Percentiles rank a stretch among this genome's conserved stretches.
Evolutionary conservation across 2,113 vertebrate genomes (phyloP).

Genomic region (Fukomys damarensis): DNA sequence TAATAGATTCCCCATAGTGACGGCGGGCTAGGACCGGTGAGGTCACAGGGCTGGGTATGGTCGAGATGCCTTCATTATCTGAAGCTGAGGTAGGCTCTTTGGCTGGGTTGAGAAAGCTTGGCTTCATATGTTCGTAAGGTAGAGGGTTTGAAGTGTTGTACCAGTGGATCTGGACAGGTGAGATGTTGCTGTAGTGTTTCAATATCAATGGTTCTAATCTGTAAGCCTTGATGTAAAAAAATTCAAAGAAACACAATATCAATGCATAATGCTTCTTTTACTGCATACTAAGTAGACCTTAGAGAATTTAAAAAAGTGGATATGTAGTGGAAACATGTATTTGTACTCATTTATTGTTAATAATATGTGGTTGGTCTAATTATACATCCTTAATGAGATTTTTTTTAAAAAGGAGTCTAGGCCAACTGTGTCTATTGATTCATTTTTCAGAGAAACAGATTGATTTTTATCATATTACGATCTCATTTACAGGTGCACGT

Average conservation of each 20-base stretch:
- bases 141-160: slow-evolving; percentile 94
- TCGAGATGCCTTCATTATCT: slow-evolving; percentile 91
- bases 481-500: slow-evolving; percentile 29
- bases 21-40: slow-evolving; percentile 94
- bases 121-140: slow-evolving; percentile 94
- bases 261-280: background rate
- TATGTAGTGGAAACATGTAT: slow-evolving; percentile 36
- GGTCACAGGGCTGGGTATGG: slow-evolving; percentile 93
- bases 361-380: slow-evolving; percentile 22
- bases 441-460: slow-evolving; percentile 33
- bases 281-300: background rate
- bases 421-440: background rate
- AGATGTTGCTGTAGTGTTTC: slow-evolving; percentile 97
- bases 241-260: slow-evolving; percentile 18
- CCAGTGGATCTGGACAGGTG: slow-evolving; percentile 98
- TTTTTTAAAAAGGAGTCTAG: slow-evolving; percentile 10
- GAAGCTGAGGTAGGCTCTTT: slow-evolving; percentile 93
- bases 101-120: slow-evolving; percentile 92
- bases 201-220: slow-evolving; percentile 97
- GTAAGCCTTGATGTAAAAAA: slow-evolving; percentile 90
- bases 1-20: slow-evolving; percentile 98
- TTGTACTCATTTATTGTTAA: slow-evolving; percentile 41
- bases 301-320: background rate
- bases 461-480: background rate
- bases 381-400: slow-evolving; percentile 10